phyloP scores from a whole-genome alignment of 2,797 vertebrate species.

The Argentina silus region DNA sequence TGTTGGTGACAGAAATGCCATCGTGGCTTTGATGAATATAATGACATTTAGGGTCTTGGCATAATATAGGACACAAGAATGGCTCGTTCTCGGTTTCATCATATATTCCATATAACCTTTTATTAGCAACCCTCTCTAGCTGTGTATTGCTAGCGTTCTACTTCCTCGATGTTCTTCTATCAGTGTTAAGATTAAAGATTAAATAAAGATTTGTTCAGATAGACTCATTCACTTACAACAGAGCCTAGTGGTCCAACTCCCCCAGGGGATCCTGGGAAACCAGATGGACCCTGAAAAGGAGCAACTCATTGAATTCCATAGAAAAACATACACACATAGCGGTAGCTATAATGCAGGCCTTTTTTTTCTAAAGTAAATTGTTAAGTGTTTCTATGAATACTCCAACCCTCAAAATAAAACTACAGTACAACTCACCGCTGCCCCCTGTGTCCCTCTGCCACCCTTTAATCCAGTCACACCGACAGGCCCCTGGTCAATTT shows the following conservation, averaged over 20 bases:
- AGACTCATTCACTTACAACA: constrained; percentile 78
- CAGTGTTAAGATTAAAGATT: too few relatives aligned
- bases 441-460: constrained; percentile 93
- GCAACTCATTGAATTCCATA: not conserved
- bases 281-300: constrained; percentile 85
- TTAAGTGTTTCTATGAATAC: not conserved
- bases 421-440: constrained; percentile 80
- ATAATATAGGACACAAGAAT: too few relatives aligned
- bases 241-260: constrained; percentile 89
- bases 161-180: not conserved
- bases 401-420: not conserved
- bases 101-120: too few relatives aligned
- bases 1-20: too few relatives aligned
- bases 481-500: constrained; percentile 80
- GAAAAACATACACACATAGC: not conserved
- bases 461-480: constrained; percentile 95
- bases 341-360: not conserved
- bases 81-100: too few relatives aligned
- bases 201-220: not conserved
- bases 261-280: constrained; percentile 94
- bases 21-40: too few relatives aligned
- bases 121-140: too few relatives aligned
- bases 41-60: too few relatives aligned
- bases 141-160: too few relatives aligned
- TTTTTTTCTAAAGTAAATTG: not conserved